These are phyloP conservation scores for Cryptoblepharus egeriae DNA, from an alignment of 2,797 vertebrate species.

Conservation along the genomic window DNA sequence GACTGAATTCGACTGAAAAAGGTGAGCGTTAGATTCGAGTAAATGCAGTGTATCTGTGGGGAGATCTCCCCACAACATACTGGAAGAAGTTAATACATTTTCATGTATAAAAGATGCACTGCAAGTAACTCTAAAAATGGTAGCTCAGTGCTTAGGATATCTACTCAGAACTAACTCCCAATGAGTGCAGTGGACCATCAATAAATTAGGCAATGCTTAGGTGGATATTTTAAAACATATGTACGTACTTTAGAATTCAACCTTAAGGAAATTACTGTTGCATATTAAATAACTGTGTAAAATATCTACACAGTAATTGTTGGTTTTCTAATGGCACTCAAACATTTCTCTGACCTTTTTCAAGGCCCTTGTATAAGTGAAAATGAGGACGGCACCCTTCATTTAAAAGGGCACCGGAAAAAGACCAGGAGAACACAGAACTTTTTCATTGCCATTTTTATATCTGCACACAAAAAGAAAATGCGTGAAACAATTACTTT, in stretches of 20 bases:
- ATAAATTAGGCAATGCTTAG: neutral
- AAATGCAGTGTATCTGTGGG: no score
- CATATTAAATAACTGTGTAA: neutral
- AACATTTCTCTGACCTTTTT: neutral
- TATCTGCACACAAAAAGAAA: conserved; percentile 13
- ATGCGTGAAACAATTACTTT: conserved; percentile 14
- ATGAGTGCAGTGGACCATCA: no score
- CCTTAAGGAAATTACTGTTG: neutral
- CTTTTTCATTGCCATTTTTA: neutral
- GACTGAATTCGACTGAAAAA: no score
- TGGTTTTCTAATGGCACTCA: conserved; percentile 19
- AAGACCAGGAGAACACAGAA: neutral
- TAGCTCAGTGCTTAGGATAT: neutral
- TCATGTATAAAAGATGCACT: neutral
- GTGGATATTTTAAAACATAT: neutral
- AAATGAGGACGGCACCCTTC: neutral
- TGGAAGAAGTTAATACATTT: neutral
- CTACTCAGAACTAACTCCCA: no score
- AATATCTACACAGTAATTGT: neutral
- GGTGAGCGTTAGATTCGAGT: no score
- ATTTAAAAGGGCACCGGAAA: conserved; percentile 2
- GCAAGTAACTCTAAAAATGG: neutral
- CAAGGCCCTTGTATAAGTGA: neutral
- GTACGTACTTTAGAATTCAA: neutral
- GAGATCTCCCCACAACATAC: no score